Evolutionary conservation across 2,797 vertebrate species (phyloP), one percentile per base, ranked within the genome.

Genomic region (Gorsachius magnificus): DNA sequence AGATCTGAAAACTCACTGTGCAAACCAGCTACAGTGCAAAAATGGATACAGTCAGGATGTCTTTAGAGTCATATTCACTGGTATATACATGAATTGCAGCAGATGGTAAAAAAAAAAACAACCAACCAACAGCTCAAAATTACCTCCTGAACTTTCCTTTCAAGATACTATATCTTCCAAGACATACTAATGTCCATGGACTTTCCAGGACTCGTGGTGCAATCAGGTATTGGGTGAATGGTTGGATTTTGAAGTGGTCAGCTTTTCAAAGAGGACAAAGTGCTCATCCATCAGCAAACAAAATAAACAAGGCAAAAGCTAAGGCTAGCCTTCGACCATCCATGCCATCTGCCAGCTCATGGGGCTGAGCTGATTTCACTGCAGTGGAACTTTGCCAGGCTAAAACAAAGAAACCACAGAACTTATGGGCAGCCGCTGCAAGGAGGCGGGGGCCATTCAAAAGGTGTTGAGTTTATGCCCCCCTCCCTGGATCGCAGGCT

Each of bases 191-290:
- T 7, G 29, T 10, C 83, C 43, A 60, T 26, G 63, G 29, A 68
- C 63, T 80, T 35, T 35, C 33, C 70, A n/a, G 77, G 87, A 29
- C 15, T 17, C 13, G 56, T 63, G 91, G 83, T 38, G 94, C 87
- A 91, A 84, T 65, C 68, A 36, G 64, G 43, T 29, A 1, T 17
- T 11, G 50, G 50, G 28, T 16, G 19, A 66, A 66, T 1, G 41
- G 57, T 12, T 31, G 68, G 43, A 64, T 48, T 15, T 51, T 25
- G 89, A 14, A 79, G 86, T 4, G 6, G 54, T 19, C 89, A 69
- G 77, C 78, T 60, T 57, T 58, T 57, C 70, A 9, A 80, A 29
- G 81, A 45, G 87, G 88, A 48, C 95, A 95, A 96, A 96, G 95
- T 61, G 75, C 66, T 92, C 85, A 21, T 68, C 83, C 83, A 57